Evolutionary conservation across 1,140 invertebrate genomes (phyloP).

Genomic region (Tribolium madens): DNA sequence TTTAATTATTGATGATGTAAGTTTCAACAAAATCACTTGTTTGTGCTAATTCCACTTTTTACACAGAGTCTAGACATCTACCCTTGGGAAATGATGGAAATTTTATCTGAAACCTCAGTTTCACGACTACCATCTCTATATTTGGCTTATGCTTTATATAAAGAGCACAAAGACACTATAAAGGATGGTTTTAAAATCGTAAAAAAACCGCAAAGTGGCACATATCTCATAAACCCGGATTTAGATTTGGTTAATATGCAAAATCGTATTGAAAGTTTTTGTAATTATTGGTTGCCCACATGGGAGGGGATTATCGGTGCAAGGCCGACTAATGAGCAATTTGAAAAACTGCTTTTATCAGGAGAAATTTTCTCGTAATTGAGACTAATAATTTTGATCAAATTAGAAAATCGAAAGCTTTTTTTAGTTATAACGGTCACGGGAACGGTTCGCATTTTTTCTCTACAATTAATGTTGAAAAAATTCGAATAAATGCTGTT

Average conservation of each 20-base stretch:
- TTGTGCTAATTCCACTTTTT: constrained; percentile 37
- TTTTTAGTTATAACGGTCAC: constrained; percentile 79
- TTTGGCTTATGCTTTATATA: constrained; percentile 75
- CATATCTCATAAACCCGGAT: constrained; percentile 77
- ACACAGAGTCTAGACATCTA: constrained; percentile 77
- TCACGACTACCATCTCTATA: constrained; percentile 81
- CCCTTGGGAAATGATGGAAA: constrained; percentile 80
- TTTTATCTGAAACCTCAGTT: constrained; percentile 74
- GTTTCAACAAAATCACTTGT: background rate
- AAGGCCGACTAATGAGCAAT: constrained; percentile 70
- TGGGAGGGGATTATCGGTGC: constrained; percentile 76
- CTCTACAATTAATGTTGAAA: constrained; percentile 71
- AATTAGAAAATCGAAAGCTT: background rate
- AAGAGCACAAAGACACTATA: constrained; percentile 71
- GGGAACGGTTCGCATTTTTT: constrained; percentile 80
- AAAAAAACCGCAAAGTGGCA: constrained; percentile 60
- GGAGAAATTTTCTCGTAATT: constrained; percentile 78
- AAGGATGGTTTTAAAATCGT: constrained; percentile 71
- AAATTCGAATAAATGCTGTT: constrained; percentile 70
- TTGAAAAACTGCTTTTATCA: constrained; percentile 70
- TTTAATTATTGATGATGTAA: constrained; percentile 76
- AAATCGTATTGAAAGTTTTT: constrained; percentile 73
- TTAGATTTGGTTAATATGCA: constrained; percentile 78
- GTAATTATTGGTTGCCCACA: constrained; percentile 71
- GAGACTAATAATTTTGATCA: too few species aligned